Evolutionary conservation across 2,888 invertebrate genomes (phyloP), one percentile per base, ranked within the genome.

Genomic region (Volucella bombylans): DNA sequence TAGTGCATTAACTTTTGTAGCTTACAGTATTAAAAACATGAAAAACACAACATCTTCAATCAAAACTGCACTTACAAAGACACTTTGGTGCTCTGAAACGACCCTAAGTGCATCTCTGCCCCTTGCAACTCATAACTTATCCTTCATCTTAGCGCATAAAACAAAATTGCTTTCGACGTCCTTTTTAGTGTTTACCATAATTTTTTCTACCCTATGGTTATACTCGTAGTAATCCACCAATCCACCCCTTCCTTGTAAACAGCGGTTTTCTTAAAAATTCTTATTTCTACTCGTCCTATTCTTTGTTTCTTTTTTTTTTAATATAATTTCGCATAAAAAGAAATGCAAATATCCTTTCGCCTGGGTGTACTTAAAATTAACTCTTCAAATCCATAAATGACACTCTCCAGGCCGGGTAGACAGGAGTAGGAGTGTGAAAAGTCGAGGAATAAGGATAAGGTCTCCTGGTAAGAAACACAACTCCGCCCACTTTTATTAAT

Each of bases 361-460:
- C 31, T 23, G 12, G 15, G 23, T 6, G 57, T 62, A 67, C 72
- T 77, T 77, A 62, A 77, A 77, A 72, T 82, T 82, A 77, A 77
- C 67, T 82, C 77, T 67, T 82, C 55, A 72, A 82, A 62, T 54
- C 71, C 82, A 77, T 82, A 82, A 82, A 72, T 67, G 67, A 77
- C 72, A 67, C 77, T 49, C 71, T 77, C 39, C 15, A 59, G 59
- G 49, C 4, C 23, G 23, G 23, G 23, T 23, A 4, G 3, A 23
- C 4, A 23, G 23, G 23, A 23, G 23, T 4, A 23, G 23, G 23
- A 23, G 23, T 23, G 23, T 23, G 23, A 23, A 23, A 23, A 23
- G 23, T 23, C 23, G 23, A 23, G 3, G 23, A 23, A 23, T 23
- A 23, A 23, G 23, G 2, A 23, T 23, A 23, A 23, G 4, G 23